Percentiles rank a stretch among this genome's conserved stretches.
Evolutionary conservation across 2,888 invertebrate genomes (phyloP).

Genomic region (Megastigmus dorsalis): DNA sequence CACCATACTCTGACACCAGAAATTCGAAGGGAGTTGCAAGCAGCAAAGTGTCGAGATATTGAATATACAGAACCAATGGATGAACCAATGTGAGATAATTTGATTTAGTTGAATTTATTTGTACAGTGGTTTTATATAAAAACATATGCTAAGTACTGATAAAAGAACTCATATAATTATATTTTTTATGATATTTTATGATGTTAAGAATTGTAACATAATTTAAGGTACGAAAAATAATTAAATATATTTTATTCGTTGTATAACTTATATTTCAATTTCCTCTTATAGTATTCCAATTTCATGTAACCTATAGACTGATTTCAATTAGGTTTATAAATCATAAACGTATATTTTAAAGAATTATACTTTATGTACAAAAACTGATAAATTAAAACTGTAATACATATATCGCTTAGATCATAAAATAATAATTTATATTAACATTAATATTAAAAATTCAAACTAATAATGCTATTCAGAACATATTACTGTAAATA

Average conservation of each 20-base stretch:
- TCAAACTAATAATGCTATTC: conserved; percentile 30
- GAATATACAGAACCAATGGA: conserved; percentile 75
- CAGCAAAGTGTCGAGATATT: conserved; percentile 86
- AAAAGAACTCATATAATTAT: conserved; percentile 8
- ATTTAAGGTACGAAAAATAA: conserved; percentile 12
- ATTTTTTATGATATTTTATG: conserved; percentile 26
- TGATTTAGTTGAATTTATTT: conserved; percentile 16
- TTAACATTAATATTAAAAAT: conserved; percentile 26
- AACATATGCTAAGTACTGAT: conserved; percentile 23
- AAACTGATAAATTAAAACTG: conserved; percentile 34
- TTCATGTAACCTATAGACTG: neutral
- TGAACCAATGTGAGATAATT: conserved; percentile 60
- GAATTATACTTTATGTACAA: conserved; percentile 40
- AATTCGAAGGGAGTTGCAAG: conserved; percentile 90
- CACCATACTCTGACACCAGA: conserved; percentile 86
- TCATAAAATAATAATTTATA: conserved; percentile 15
- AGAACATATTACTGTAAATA: conserved; percentile 21
- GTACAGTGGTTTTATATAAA: conserved; percentile 39
- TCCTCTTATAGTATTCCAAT: conserved; percentile 5
- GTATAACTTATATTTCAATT: conserved; percentile 16
- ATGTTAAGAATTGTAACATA: conserved; percentile 18
- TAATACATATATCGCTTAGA: conserved; percentile 13
- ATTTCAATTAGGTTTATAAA: conserved; percentile 10
- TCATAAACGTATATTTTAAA: conserved; percentile 20
- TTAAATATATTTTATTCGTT: conserved; percentile 33